Evolutionary conservation across 2,797 vertebrate genomes (phyloP).

Genomic region (Avahi laniger): DNA sequence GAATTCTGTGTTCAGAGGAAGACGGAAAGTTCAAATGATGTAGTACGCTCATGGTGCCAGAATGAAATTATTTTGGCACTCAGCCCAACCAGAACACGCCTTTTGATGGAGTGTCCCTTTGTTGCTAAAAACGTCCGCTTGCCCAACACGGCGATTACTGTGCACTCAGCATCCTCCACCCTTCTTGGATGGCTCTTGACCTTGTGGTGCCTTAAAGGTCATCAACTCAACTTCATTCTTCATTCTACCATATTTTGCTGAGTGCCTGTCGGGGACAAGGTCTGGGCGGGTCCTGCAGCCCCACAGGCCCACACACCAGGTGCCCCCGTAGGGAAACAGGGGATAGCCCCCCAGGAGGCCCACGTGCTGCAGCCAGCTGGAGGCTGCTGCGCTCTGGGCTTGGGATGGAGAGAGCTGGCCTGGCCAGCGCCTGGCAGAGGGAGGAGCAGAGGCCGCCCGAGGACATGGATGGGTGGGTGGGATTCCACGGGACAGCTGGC

Average conservation of each 20-base stretch:
- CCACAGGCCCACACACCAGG: neutral
- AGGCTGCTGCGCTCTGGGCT: neutral
- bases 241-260: neutral
- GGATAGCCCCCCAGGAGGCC: too few species aligned
- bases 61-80: neutral
- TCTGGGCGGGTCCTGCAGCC: neutral
- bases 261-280: neutral
- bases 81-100: neutral
- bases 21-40: neutral
- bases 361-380: neutral
- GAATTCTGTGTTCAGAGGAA: neutral
- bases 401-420: too few species aligned
- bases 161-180: neutral
- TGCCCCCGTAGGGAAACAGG: neutral
- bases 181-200: neutral
- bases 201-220: neutral
- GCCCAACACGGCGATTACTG: neutral
- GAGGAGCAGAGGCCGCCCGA: neutral
- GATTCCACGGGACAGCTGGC: neutral
- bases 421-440: rapidly evolving
- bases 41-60: rapidly evolving
- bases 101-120: neutral
- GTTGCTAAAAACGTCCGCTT: constrained; percentile 36
- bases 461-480: rapidly evolving
- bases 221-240: neutral